Evolutionary conservation across 64 coral and sea anemone species (phyloP).

Genomic region (Astreopora myriophthalma): DNA sequence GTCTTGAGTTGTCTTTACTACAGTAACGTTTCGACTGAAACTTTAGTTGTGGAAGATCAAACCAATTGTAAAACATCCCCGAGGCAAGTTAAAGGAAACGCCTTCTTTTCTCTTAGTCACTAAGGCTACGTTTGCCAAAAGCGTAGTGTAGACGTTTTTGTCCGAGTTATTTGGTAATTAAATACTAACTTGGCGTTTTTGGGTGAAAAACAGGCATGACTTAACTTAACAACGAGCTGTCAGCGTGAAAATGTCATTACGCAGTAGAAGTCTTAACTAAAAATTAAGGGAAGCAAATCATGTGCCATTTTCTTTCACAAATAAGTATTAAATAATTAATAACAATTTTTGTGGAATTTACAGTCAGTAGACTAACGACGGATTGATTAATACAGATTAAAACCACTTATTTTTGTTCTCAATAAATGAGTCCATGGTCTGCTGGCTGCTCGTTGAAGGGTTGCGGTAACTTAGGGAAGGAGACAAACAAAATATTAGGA

Average conservation of each 20-base stretch:
- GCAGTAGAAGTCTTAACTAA: not conserved
- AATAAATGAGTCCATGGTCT: not conserved
- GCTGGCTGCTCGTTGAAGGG: not conserved
- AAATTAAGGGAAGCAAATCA: not conserved
- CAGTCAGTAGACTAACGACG: not conserved
- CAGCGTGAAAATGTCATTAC: not conserved
- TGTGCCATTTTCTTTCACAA: not conserved
- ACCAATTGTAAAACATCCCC: not conserved
- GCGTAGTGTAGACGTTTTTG: not conserved
- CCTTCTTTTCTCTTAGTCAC: not conserved
- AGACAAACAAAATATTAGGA: not conserved
- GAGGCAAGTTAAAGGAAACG: not conserved
- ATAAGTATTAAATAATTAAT: not conserved
- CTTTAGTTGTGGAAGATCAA: not conserved
- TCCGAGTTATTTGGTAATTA: not conserved
- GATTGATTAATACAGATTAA: not conserved
- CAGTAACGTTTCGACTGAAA: not conserved
- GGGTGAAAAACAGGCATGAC: not conserved
- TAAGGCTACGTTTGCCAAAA: not conserved
- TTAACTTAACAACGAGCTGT: not conserved
- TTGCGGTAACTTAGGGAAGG: not conserved
- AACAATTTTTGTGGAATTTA: not conserved
- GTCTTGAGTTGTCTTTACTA: not conserved
- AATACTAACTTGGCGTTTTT: not conserved
- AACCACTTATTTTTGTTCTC: not conserved